Evolutionary conservation across 2,888 invertebrate species (phyloP).

Genomic region (Muscina levida): DNA sequence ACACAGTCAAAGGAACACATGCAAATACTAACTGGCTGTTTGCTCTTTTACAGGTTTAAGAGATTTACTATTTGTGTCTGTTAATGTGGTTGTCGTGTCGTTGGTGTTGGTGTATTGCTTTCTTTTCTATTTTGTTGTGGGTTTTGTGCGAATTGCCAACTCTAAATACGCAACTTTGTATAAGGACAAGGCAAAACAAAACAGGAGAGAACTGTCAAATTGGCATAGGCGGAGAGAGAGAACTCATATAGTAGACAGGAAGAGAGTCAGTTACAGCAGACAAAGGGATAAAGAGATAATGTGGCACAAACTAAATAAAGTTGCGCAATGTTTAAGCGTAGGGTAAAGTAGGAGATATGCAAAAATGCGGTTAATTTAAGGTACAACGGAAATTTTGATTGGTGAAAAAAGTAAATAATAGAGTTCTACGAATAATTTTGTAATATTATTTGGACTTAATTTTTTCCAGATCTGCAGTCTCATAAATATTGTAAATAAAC

Average conservation of each 20-base stretch:
- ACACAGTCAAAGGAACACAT: background rate
- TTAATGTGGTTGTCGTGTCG: background rate
- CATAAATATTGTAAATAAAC: too few relatives aligned
- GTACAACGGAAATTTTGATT: too few relatives aligned
- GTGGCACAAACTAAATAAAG: background rate
- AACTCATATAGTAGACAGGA: too few relatives aligned
- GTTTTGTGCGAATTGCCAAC: constrained; percentile 19
- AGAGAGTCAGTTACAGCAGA: too few relatives aligned
- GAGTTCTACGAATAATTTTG: too few relatives aligned
- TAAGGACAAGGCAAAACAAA: background rate
- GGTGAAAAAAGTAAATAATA: too few relatives aligned
- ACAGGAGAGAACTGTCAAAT: too few relatives aligned
- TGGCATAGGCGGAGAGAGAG: too few relatives aligned
- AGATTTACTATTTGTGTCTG: background rate
- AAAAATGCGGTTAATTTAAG: background rate
- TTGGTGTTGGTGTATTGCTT: too few relatives aligned
- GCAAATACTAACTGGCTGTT: constrained; percentile 8
- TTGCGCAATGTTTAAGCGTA: constrained; percentile 5
- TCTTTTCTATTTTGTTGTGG: background rate
- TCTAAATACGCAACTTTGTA: background rate
- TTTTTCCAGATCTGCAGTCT: too few relatives aligned
- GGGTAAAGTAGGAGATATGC: constrained; percentile 32
- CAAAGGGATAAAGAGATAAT: background rate
- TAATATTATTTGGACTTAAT: too few relatives aligned
- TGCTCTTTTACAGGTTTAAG: constrained; percentile 41